Evolutionary conservation across 2,797 vertebrate species (phyloP).

Genomic region (Semaprochilodus insignis): DNA sequence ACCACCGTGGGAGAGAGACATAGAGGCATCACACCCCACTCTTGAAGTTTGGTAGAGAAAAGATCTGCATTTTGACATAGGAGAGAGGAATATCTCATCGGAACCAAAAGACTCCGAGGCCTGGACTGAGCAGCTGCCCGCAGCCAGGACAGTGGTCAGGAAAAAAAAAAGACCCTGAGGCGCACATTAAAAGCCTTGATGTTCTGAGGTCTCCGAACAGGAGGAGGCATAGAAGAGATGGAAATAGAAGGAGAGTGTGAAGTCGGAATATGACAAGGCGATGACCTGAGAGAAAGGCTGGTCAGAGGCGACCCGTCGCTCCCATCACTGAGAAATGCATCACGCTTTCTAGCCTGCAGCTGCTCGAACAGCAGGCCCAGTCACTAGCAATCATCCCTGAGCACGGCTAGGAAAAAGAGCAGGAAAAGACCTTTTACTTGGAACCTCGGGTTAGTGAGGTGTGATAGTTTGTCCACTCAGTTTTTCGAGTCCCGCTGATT

Average conservation of each 20-base stretch:
- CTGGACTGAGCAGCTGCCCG: not conserved
- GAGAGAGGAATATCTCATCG: conserved; percentile 45
- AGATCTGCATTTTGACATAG: conserved; percentile 51
- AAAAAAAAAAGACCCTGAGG: not conserved
- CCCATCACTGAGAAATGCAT: not conserved
- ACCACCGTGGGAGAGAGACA: conserved; percentile 11
- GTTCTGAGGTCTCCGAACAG: conserved; percentile 7
- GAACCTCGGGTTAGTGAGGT: conserved; percentile 27
- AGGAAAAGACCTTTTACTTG: not conserved
- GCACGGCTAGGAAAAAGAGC: not conserved
- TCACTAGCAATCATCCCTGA: conserved; percentile 19
- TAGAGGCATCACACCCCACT: conserved; percentile 43
- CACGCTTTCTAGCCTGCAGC: not conserved
- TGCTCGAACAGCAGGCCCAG: conserved; percentile 12
- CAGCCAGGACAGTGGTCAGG: conserved; percentile 11
- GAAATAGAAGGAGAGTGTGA: conserved; percentile 42
- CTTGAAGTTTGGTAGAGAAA: conserved; percentile 43
- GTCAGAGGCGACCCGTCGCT: not conserved
- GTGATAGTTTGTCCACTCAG: conserved; percentile 6
- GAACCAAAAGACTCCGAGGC: not conserved
- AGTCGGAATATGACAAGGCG: conserved; percentile 30
- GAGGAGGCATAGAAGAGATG: conserved; percentile 2
- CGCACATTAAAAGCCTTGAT: conserved; percentile 18
- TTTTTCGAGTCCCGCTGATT: not conserved
- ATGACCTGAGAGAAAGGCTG: conserved; percentile 18